Conservation (phyloP, 2,113 vertebrate species). For the Sceloporus undulatus region DNA sequence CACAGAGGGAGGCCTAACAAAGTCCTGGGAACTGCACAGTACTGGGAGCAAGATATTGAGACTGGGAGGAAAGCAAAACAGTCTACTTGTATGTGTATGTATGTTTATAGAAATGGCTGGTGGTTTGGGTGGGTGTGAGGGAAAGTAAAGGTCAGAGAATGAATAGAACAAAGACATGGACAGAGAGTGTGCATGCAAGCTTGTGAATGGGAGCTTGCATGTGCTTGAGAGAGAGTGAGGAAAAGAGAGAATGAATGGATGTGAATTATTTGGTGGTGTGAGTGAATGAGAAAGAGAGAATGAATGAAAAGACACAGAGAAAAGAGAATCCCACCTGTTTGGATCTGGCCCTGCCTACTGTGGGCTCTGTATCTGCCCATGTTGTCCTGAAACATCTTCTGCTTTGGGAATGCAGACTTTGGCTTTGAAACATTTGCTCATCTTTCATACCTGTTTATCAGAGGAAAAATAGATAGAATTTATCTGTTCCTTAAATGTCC, state of each 20-base stretch:
- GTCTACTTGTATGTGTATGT: too few relatives aligned
- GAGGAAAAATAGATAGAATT: not conserved
- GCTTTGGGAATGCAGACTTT: not conserved
- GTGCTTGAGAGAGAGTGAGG: too few relatives aligned
- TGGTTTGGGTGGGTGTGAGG: too few relatives aligned
- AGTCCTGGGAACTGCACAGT: not conserved
- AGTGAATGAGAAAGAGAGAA: not conserved
- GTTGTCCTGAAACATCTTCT: not conserved
- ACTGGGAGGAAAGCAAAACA: not conserved
- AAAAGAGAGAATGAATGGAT: too few relatives aligned
- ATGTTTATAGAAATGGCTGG: too few relatives aligned
- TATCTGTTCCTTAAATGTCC: not conserved
- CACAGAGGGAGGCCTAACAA: not conserved
- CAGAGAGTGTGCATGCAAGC: not conserved
- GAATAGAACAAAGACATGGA: not conserved
- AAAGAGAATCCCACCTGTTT: not conserved
- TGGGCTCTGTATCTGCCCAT: not conserved
- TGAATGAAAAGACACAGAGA: not conserved
- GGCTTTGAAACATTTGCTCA: not conserved
- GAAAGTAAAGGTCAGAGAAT: not conserved
- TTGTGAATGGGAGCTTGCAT: not conserved
- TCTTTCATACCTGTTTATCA: accelerated
- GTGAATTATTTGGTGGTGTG: not conserved
- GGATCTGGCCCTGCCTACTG: not conserved
- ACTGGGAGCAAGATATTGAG: too few relatives aligned